Evolutionary conservation across 1,140 invertebrate genomes (phyloP), one percentile per base, ranked within the genome.

Genomic region (Procambarus virginalis): DNA sequence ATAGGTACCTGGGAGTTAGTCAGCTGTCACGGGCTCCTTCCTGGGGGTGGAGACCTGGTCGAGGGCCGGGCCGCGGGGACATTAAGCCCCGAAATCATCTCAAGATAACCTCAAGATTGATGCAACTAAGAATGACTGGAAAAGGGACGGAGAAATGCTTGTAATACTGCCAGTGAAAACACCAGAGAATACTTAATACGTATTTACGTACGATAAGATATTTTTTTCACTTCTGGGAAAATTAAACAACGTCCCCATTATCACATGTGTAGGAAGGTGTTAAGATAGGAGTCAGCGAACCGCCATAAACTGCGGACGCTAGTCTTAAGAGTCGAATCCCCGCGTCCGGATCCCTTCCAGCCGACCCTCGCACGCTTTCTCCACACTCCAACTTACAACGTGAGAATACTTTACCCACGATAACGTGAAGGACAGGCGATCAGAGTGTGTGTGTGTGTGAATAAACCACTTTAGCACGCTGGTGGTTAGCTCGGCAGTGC

Each of bases 201-300:
- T 64, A 64, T 64, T 64, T 64, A 64, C 60, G 14, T 3, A 64
- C 12, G 60, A 64, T 64, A 64, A 64, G 60, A 64, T 34, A 73
- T 73, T 73, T 20, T 64, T n/a, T 68, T 34, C n/a, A 73, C 68
- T 73, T 73, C 6, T 73, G 68, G 68, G 68, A 73, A 73, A 34
- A 34, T 73, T 73, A 22, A 22, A 34, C 68, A 68, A 68, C 17
- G 64, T 73, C 45, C 34, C 22, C 22, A 73, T 73, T 73, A 73
- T 73, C 22, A 73, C 68, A 6, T 73, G 68, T 73, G 22, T 34
- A 9, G 22, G 68, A 73, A 34, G 68, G 68, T 73, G 68, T 73
- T 73, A 73, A 73, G 22, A 5, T 34, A n/a, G 22, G 68, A 73
- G 68, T 34, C 68, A 73, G 5, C 14, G n/a, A 73, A 4, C 8